phyloP scores from a whole-genome alignment of 2,113 vertebrate species.

The Pelmatolapia mariae region DNA sequence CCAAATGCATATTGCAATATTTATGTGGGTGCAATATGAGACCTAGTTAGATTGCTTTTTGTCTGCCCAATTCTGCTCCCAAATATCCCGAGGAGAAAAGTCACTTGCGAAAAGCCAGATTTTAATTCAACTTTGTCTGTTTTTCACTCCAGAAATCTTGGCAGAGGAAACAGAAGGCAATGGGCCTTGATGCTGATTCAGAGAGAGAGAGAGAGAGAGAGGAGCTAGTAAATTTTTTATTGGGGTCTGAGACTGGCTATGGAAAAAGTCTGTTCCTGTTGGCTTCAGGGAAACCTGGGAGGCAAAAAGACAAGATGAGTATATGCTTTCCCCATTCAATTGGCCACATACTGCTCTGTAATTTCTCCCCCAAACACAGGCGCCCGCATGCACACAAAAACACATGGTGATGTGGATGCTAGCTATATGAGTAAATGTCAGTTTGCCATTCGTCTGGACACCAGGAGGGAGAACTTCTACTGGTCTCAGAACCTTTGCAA shows the following conservation, averaged over 20 bases:
- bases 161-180: background rate
- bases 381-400: background rate
- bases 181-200: constrained; percentile 5
- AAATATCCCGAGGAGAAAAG: constrained; percentile 34
- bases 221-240: constrained; percentile 10
- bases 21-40: constrained; percentile 38
- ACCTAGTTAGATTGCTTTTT: constrained; percentile 42
- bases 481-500: background rate
- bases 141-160: constrained; percentile 28
- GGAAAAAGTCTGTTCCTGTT: constrained; percentile 14
- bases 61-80: constrained; percentile 29
- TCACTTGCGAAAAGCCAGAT: constrained; percentile 10
- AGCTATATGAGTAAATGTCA: background rate
- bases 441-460: background rate
- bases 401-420: background rate
- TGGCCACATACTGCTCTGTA: constrained; percentile 42
- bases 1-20: constrained; percentile 43
- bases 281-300: constrained; percentile 1
- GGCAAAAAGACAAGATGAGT: background rate
- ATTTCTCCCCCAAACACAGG: constrained; percentile 32
- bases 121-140: constrained; percentile 41
- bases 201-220: background rate
- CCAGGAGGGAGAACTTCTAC: background rate
- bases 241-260: background rate
- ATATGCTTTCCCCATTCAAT: constrained; percentile 6